Conservation (phyloP, 2,888 invertebrate species). For the Ethmia dodecea region DNA sequence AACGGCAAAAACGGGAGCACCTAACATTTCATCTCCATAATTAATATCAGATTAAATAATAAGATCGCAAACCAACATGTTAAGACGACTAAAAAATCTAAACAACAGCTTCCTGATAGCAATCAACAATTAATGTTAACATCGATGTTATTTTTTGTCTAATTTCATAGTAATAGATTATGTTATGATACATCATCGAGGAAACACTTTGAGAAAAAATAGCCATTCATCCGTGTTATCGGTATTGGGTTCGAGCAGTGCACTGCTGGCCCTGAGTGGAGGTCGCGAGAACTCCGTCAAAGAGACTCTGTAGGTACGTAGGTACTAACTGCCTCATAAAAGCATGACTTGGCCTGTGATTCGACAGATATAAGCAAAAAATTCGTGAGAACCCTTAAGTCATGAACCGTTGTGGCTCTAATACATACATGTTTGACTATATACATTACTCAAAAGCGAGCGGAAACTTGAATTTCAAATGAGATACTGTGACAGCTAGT, state of each 20-base stretch:
- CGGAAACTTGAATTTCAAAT: too few species aligned
- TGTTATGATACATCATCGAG: conserved; percentile 33
- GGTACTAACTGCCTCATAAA: too few species aligned
- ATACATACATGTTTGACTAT: too few species aligned
- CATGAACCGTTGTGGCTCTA: too few species aligned
- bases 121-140: conserved; percentile 57
- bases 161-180: conserved; percentile 32
- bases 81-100: conserved; percentile 27
- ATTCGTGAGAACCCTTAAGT: conserved; percentile 4
- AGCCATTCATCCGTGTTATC: conserved; percentile 34
- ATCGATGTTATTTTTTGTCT: conserved; percentile 44
- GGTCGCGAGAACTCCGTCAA: conserved; percentile 27
- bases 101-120: conserved; percentile 48
- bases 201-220: conserved; percentile 31
- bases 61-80: background rate
- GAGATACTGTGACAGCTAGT: too few species aligned
- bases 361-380: conserved; percentile 4
- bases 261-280: conserved; percentile 38
- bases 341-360: background rate
- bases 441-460: too few species aligned
- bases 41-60: too few species aligned
- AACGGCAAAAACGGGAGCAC: too few species aligned
- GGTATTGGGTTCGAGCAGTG: conserved; percentile 28
- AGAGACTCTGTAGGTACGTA: conserved; percentile 23
- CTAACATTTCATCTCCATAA: too few species aligned